Base-by-base conservation (phyloP, 2,797 vertebrate genomes). In the Manis pentadactyla region DNA sequence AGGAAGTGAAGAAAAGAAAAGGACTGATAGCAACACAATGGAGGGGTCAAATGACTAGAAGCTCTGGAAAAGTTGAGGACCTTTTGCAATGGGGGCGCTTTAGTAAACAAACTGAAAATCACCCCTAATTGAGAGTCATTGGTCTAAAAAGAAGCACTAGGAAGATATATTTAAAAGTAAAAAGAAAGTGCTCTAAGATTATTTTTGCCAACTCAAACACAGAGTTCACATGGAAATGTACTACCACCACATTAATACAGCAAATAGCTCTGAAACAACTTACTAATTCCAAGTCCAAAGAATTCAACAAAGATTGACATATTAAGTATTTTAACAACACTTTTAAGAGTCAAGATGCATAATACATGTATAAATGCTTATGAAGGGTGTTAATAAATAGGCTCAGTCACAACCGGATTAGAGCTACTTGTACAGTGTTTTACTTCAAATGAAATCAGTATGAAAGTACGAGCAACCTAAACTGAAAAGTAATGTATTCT, bases 61-160 rank as follows among this genome's bases (percentile, higher is more conserved):
- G 49, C 57, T 93, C 53, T 74, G 21, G 51, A 53, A 85, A 61
- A 49, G 68, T 0, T 68, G 15, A 82, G 17, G 37, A 79, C 64
- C 49, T 42, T 92, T 29, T 88, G 27, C 27, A 82, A 49, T 0
- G 17, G 34, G 37, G 7, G 8, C 23, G 19, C 46, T 64, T 89
- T 39, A 87, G n/a, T n/a, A 69, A 95, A 83, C 73, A 84, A 94
- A 85, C 4, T 23, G 57, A 85, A 88, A 91, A 42, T 31, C 57
- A 69, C 1, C 13, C 23, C 18, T 6, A 73, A 11, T 0, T n/a
- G n/a, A 86, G 27, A 69, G 57, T 0, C 19, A 37, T 0, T 57
- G 49, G 19, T 46, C 42, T 90, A 79, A 84, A 84, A 85, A 3
- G 79, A 63, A 46, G 14, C 18, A 59, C 57, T 69, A 93, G n/a